Evolutionary conservation across 2,113 vertebrate species (phyloP).

Genomic region (Protobothrops mucrosquamatus): DNA sequence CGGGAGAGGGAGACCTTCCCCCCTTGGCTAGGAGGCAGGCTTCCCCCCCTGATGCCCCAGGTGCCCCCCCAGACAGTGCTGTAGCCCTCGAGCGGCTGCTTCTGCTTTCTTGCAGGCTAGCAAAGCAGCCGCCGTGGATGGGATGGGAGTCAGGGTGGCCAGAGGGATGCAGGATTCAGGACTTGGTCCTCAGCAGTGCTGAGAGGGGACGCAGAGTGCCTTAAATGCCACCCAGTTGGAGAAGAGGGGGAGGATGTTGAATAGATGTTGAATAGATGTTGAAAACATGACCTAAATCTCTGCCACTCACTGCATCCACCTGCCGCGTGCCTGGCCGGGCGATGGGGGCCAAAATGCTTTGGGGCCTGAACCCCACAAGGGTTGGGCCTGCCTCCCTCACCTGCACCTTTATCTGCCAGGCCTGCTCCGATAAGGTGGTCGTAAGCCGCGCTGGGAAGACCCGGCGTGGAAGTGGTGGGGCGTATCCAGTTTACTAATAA

Average conservation of each 20-base stretch:
- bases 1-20: not conserved
- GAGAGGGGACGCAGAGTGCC: not conserved
- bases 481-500: not conserved
- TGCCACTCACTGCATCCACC: slow-evolving; percentile 1
- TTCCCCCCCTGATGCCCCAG: not conserved
- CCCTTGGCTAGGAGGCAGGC: not conserved
- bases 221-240: not conserved
- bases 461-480: not conserved
- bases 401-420: not conserved
- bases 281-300: slow-evolving; percentile 19
- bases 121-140: not conserved
- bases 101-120: not conserved
- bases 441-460: not conserved
- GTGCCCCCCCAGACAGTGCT: not conserved
- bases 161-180: not conserved
- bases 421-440: not conserved
- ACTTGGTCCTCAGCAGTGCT: not conserved
- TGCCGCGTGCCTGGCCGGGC: not conserved
- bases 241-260: not conserved
- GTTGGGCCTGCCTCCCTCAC: not conserved
- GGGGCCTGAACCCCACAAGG: not conserved
- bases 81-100: not conserved
- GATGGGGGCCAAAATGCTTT: not conserved
- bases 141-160: not conserved
- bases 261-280: no score